Evolutionary conservation across 2,888 invertebrate species (phyloP), one percentile per base, ranked within the genome.

Genomic region (Rhynchonema sp.): DNA sequence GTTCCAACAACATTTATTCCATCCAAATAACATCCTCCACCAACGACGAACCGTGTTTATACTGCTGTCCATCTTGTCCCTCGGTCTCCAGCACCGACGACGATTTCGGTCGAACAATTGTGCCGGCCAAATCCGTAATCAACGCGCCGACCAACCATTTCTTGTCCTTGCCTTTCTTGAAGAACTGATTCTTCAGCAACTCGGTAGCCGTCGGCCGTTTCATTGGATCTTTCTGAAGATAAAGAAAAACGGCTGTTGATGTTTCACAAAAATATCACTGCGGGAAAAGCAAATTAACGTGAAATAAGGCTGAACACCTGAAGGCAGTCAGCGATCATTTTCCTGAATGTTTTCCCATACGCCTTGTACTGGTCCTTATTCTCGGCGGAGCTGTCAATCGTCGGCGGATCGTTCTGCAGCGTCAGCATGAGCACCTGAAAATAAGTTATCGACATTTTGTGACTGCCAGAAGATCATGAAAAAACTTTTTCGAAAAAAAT

Each of bases 361-460:
- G 84, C 84, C 78, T 96, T 94, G 74, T 92, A 98, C 75, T 96
- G 96, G 73, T 96, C 94, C 74, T 90, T 92, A 68, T 91, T 89
- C 67, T 92, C 91, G 0, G 91, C 86, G 58, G 84, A 84, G 1
- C 94, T 90, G 70, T 98, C 98, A 67, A 99, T 78, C 54, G 85
- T 86, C 1, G 98, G 98, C 20, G 98, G 94, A 70, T 96, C 96
- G 72, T 98, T 96, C 77, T 96, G 92, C 62, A 98, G 78, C 0
- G 96, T 98, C 65, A 98, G 77, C 92, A 98, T 94, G 60, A 98
- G 79, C 58, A 98, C 80, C 77, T 78, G 64, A 6, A 65, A 57
- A 28, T 46, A n/a, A n/a, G n/a, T n/a, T n/a, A n/a, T n/a, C n/a
- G n/a, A n/a, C n/a, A n/a, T n/a, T n/a, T n/a, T n/a, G n/a, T n/a